Base-by-base conservation (phyloP, 23 tunicate genomes). In the Phallusia fumigata region DNA sequence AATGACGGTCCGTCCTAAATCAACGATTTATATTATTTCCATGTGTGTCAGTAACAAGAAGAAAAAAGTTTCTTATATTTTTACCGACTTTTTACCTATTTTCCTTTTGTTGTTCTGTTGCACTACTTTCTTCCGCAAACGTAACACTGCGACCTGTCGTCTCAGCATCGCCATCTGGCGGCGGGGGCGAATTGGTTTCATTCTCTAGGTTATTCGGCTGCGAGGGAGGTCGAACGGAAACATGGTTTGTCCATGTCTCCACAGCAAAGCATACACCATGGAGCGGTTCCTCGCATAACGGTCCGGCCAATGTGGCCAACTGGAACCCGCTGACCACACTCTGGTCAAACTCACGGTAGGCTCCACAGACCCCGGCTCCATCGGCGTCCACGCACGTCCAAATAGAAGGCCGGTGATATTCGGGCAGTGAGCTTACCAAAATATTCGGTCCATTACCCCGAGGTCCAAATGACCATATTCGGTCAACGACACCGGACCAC, bases 251-350 rank as follows among this genome's bases (percentile, higher is more conserved):
- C 99, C 99, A 97, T 24, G 82, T 83, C 36, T 92, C 91, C 49
- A 97, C 75, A 28, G 86, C 65, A 65, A 86, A 97, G 47, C 96
- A 90, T 12, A 97, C 97, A 0, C 97, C 97, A 13, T 93, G 91
- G 83, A 97, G 65, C 0, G 99, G 99, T 72, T 97, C 99, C 74
- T 92, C 99, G 52, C 96, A 92, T 78, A 97, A 52, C 0, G 99
- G 99, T 12, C 99, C 99, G 30, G 99, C 86, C 28, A 86, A 74
- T 5, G 97, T 69, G 58, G 97, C 99, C 35, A 97, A 77, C 64
- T 97, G 99, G 77, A 97, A 97, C 18, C 99, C 99, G 35, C 90
- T 92, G 33, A 83, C 79, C 24, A 97, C 45, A 33, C 90, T 84
- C 19, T 92, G 97, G 75, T 97, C 99, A 32, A 79, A 79, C 74